Conservation (phyloP, 64 coral and sea anemone genomes). For the Acropora yongei region DNA sequence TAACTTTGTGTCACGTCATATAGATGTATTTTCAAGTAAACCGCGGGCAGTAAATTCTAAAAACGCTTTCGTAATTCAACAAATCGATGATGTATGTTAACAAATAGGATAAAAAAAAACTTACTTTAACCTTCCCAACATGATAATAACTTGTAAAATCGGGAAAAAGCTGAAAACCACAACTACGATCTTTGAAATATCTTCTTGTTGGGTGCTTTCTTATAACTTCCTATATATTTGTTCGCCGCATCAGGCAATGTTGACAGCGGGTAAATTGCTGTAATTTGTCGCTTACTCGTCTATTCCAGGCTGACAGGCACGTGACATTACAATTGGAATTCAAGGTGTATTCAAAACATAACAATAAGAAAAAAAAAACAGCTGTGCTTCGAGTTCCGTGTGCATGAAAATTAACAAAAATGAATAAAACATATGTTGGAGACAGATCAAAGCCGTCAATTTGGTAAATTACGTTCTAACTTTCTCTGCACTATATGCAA, state of each 20-base stretch:
- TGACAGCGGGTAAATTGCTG: constrained; percentile 36
- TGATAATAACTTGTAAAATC: not conserved
- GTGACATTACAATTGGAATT: constrained; percentile 29
- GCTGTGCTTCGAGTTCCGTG: not conserved
- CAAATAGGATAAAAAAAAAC: not conserved
- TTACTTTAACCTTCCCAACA: constrained; percentile 58
- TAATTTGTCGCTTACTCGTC: constrained; percentile 38
- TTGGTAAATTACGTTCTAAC: too few species aligned
- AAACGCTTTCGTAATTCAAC: too few species aligned
- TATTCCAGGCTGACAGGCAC: not conserved
- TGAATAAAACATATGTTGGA: too few species aligned
- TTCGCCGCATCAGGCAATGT: not conserved
- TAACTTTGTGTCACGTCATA: too few species aligned
- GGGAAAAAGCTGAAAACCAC: not conserved
- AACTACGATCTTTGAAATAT: not conserved
- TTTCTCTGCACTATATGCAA: too few species aligned
- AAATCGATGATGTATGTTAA: too few species aligned
- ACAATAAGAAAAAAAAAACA: not conserved
- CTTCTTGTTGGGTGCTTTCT: not conserved
- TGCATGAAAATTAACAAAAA: not conserved
- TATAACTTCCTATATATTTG: not conserved
- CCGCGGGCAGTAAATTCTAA: too few species aligned
- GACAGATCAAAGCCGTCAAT: not conserved
- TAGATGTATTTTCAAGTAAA: too few species aligned
- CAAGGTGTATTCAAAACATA: not conserved